Percentiles rank a stretch among this genome's conserved stretches.
Conservation (phyloP, 1,140 invertebrate genomes). For the Pollicipes pollicipes region DNA sequence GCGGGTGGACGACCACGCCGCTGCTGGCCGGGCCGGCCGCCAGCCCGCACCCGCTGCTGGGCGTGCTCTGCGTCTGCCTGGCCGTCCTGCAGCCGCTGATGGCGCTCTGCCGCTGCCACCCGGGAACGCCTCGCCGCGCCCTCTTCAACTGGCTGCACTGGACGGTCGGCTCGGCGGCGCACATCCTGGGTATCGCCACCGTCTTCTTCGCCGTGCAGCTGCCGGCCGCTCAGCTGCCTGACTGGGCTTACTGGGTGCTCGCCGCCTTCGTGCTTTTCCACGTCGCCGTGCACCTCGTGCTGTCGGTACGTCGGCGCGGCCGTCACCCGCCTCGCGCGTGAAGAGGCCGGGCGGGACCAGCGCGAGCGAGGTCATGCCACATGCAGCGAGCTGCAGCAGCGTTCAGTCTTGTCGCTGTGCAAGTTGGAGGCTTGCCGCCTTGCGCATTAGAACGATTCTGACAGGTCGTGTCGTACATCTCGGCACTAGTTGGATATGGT, state of each 20-base stretch:
- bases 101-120: constrained; percentile 68
- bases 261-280: constrained; percentile 76
- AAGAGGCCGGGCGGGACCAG: too few species aligned
- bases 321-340: too few species aligned
- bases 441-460: too few species aligned
- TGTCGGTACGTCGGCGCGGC: constrained; percentile 46
- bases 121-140: constrained; percentile 53
- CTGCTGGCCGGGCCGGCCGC: neutral
- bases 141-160: constrained; percentile 92
- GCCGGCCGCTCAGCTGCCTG: constrained; percentile 54
- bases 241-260: constrained; percentile 66
- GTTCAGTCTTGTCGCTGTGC: too few species aligned
- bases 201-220: constrained; percentile 80
- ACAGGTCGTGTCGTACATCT: too few species aligned
- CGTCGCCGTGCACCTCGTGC: constrained; percentile 66
- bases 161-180: constrained; percentile 77
- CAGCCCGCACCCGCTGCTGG: neutral
- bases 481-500: too few species aligned
- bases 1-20: constrained; percentile 3
- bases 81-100: constrained; percentile 69
- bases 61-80: constrained; percentile 28
- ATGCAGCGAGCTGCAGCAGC: too few species aligned
- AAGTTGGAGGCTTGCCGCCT: too few species aligned
- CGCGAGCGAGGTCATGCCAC: too few species aligned
- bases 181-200: constrained; percentile 73